Conservation (phyloP, 2,888 invertebrate genomes). For the Napeogenes inachia region DNA sequence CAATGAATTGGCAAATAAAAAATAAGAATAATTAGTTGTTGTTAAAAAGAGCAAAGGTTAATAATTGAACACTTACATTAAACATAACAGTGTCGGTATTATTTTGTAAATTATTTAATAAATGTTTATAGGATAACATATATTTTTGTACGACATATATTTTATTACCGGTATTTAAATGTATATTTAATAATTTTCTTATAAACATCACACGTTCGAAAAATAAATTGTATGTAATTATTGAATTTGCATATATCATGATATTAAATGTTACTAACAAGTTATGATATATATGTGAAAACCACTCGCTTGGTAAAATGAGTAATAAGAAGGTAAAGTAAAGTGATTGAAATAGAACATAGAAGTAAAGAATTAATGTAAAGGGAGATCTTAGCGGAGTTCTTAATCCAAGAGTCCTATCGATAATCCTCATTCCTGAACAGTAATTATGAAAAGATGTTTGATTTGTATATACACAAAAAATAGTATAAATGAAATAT, state of each 20-base stretch:
- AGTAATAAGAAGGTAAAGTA: neutral
- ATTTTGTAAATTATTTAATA: neutral
- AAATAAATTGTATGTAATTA: neutral
- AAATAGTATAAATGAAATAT: neutral
- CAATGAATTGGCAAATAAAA: neutral
- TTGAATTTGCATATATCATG: neutral
- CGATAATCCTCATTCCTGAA: neutral
- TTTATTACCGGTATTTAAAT: neutral
- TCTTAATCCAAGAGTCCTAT: neutral
- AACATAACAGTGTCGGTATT: neutral
- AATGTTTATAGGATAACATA: slow-evolving; percentile 1
- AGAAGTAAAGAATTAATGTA: neutral
- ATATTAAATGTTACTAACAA: neutral
- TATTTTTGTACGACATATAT: neutral
- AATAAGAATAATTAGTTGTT: neutral
- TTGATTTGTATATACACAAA: neutral
- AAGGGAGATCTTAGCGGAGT: neutral
- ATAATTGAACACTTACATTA: neutral
- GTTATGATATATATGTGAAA: neutral
- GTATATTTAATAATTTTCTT: slow-evolving; percentile 1
- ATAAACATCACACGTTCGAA: neutral
- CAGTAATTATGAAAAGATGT: neutral
- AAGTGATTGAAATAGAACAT: neutral
- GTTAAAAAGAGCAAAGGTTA: neutral
- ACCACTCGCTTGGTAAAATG: no score